phyloP scores from a whole-genome alignment of 2,113 vertebrate species.

The Apus apus region DNA sequence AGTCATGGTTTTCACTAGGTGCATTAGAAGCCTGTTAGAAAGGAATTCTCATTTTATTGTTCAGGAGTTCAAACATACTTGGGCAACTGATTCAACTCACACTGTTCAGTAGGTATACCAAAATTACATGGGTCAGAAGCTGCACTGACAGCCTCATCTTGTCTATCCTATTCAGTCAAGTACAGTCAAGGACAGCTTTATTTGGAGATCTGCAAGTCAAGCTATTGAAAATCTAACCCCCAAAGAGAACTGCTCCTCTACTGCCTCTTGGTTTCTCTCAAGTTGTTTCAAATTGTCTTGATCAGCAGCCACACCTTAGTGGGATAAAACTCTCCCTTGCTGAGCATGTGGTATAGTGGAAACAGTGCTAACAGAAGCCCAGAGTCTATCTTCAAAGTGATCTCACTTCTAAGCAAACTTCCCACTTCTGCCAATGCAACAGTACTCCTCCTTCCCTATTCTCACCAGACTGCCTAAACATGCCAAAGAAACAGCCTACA shows the following conservation, averaged over 20 bases:
- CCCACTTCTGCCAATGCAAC: not conserved
- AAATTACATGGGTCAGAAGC: not conserved
- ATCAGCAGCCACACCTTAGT: not conserved
- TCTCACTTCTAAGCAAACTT: not conserved
- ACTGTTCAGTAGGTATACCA: not conserved
- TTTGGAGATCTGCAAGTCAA: not conserved
- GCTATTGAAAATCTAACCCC: not conserved
- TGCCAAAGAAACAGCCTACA: not conserved
- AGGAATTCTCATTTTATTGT: not conserved
- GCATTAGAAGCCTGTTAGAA: not conserved
- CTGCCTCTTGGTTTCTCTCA: not conserved
- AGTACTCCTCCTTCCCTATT: not conserved
- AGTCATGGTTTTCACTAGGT: not conserved
- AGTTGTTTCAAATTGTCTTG: not conserved
- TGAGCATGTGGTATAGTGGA: not conserved
- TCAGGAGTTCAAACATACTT: not conserved
- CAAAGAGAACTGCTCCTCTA: not conserved
- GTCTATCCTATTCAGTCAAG: not conserved
- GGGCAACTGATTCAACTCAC: not conserved
- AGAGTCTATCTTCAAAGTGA: not conserved
- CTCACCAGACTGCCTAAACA: not conserved
- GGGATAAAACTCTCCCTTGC: not conserved
- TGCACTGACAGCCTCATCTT: not conserved
- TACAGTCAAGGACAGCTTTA: not conserved
- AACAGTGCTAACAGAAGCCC: not conserved